Base-by-base conservation (phyloP, 1,140 invertebrate genomes). In the Thaumatotibia leucotreta region DNA sequence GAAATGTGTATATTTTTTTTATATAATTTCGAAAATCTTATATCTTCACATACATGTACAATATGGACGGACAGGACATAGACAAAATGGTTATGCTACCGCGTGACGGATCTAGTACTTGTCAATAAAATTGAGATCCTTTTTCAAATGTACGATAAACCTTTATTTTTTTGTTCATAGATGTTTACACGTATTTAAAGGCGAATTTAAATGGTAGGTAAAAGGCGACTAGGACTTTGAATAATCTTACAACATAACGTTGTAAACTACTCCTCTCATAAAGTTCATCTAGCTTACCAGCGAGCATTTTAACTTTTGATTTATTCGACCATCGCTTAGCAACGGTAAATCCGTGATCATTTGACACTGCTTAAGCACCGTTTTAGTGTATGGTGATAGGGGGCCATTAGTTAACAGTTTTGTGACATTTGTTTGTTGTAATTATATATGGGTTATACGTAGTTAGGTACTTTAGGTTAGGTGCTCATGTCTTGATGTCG, bases 251-350 rank as follows among this genome's bases (percentile, higher is more conserved):
- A 61, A 22, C 49, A 20, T 72, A 69, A 78, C 79, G 75, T 81
- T 69, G 73, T 35, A 61, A 2, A 33, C 66, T 50, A 66, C 61
- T n/a, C n/a, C 61, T 22, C 66, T 20, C 52, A 79, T 80, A 83
- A 74, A 75, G 77, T 72, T 69, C 74, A 69, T 76, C 77, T 79
- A 80, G 74, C 73, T 75, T 74, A 77, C n/a, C 74, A 77, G 73
- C 72, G 52, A 63, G 75, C 77, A 72, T 86, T 87, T 58, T 81
- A 85, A 84, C 72, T 78, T 87, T 78, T 88, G 83, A 88, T 88
- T 88, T 86, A 88, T 84, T 82, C 79, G 65, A 68, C 74, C 75
- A 74, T 74, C 73, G 74, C 69, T 70, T 82, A 78, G 22, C 75
- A 82, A 84, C 83, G 82, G 82, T 82, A 75, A 79, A 83, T 62